phyloP scores from a whole-genome alignment of 1,140 invertebrate genomes.

The Drosophila hydei region DNA sequence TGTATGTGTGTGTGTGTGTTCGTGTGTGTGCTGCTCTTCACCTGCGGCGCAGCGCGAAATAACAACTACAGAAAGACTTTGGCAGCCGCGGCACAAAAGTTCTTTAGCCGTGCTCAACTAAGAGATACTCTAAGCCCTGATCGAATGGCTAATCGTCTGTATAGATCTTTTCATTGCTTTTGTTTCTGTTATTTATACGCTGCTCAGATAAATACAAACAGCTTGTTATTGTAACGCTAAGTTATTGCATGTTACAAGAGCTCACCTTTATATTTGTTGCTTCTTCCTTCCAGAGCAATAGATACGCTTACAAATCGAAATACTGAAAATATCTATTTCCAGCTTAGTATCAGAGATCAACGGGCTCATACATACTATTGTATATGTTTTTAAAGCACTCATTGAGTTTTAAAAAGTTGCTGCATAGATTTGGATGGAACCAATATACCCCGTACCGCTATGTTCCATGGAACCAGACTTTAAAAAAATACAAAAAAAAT shows the following conservation, averaged over 20 bases:
- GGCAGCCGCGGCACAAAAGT: constrained; percentile 49
- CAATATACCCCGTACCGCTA: background rate
- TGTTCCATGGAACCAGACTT: background rate
- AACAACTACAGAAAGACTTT: constrained; percentile 44
- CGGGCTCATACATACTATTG: background rate
- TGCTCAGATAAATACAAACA: too few species aligned
- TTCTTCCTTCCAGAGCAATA: too few species aligned
- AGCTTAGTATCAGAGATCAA: background rate
- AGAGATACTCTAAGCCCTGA: background rate
- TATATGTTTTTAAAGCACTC: too few species aligned
- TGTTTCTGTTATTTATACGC: too few species aligned
- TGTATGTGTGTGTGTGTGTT: constrained; percentile 43
- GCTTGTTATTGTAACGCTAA: too few species aligned
- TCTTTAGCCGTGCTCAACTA: background rate
- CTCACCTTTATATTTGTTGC: too few species aligned
- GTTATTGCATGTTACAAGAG: too few species aligned
- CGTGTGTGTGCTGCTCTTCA: constrained; percentile 58
- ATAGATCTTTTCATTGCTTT: too few species aligned
- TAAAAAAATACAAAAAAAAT: constrained; percentile 59
- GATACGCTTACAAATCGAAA: too few species aligned
- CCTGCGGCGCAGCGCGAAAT: constrained; percentile 69
- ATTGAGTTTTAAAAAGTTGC: too few species aligned
- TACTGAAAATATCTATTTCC: too few species aligned
- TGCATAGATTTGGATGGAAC: background rate
- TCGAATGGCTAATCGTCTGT: too few species aligned